Evolutionary conservation across 2,888 invertebrate genomes (phyloP).

Genomic region (Lasioglossum pauxillum): DNA sequence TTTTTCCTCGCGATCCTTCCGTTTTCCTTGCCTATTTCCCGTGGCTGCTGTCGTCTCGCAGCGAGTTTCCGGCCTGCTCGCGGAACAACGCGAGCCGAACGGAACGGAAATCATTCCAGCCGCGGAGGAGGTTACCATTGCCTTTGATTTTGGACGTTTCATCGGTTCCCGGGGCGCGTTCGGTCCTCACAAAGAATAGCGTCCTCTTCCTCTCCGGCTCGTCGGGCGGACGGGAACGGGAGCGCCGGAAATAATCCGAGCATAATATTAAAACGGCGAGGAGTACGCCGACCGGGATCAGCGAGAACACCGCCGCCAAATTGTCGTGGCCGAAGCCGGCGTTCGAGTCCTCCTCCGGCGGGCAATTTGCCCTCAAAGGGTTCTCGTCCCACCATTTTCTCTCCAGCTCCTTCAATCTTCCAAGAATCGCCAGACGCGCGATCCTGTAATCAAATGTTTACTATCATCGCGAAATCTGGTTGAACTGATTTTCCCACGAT

Average conservation of each 20-base stretch:
- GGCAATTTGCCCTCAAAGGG: slow-evolving; percentile 90
- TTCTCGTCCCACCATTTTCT: slow-evolving; percentile 98
- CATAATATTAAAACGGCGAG: slow-evolving; percentile 28
- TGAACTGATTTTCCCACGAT: too few species aligned
- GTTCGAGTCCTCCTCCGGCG: slow-evolving; percentile 94
- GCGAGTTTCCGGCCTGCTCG: neutral
- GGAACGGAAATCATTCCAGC: neutral
- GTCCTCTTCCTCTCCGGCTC: neutral
- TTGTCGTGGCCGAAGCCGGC: slow-evolving; percentile 98
- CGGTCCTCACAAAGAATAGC: neutral
- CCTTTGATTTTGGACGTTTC: neutral
- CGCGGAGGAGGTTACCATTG: neutral
- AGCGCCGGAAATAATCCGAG: slow-evolving; percentile 16
- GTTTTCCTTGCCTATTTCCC: neutral
- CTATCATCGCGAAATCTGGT: neutral
- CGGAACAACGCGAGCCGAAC: neutral
- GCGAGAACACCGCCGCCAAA: slow-evolving; percentile 97
- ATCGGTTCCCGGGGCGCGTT: neutral
- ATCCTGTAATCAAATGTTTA: slow-evolving; percentile 87
- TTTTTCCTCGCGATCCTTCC: neutral
- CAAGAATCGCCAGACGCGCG: slow-evolving; percentile 93
- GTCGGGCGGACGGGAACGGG: neutral
- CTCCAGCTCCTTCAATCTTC: slow-evolving; percentile 94
- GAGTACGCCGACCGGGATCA: slow-evolving; percentile 86
- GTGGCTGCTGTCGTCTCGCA: neutral